phyloP scores from a whole-genome alignment of 2,113 vertebrate species.

The Madoqua kirkii region DNA sequence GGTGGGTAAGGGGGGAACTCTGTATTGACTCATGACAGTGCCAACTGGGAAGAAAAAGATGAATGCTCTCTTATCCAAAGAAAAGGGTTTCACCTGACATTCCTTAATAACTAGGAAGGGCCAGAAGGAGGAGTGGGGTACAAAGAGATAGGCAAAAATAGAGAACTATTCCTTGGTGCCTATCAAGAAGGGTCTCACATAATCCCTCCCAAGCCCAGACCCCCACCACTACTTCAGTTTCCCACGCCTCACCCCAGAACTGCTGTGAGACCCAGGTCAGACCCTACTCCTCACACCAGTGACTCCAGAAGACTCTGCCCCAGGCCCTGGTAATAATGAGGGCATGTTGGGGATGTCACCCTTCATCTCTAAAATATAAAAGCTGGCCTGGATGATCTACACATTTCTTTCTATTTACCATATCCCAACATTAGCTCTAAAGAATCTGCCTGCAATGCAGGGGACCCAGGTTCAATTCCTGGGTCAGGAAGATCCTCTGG shows the following conservation, averaged over 20 bases:
- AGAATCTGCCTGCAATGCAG: background rate
- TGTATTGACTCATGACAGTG: background rate
- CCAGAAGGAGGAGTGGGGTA: rapidly evolving
- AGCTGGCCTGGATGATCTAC: background rate
- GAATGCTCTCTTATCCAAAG: background rate
- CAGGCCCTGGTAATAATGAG: no score
- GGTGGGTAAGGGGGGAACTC: background rate
- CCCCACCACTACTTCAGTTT: background rate
- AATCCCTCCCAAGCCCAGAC: background rate
- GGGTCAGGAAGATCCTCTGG: background rate
- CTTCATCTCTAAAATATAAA: background rate
- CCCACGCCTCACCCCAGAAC: background rate
- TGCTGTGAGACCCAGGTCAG: background rate
- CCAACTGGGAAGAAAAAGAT: background rate
- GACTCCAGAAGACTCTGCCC: background rate
- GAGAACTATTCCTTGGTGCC: background rate
- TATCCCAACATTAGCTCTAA: background rate
- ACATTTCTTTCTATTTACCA: background rate
- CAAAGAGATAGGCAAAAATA: background rate
- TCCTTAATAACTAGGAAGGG: background rate
- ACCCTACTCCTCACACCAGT: background rate
- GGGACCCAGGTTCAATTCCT: background rate
- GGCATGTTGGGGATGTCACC: background rate
- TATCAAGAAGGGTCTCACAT: background rate
- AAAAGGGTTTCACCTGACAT: background rate